Evolutionary conservation across 2,888 invertebrate species (phyloP).

Genomic region (Lampropteryx suffumata): DNA sequence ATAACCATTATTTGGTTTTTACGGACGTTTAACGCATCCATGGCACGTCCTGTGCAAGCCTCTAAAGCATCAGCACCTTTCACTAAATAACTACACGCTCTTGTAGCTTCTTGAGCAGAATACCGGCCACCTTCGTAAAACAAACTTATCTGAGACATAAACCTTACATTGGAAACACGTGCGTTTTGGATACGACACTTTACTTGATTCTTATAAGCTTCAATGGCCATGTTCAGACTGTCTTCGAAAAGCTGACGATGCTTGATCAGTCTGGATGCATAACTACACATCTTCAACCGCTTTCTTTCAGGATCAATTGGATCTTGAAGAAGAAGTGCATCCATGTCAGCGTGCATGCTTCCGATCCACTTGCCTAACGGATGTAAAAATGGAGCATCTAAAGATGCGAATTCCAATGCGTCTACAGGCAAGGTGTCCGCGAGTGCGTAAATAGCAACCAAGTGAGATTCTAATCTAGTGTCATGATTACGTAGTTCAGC

Average conservation of each 20-base stretch:
- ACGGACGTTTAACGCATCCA: constrained; percentile 52
- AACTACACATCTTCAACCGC: constrained; percentile 63
- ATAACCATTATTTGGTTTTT: constrained; percentile 46
- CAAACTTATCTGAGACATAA: constrained; percentile 54
- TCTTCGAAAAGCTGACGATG: constrained; percentile 55
- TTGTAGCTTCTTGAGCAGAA: constrained; percentile 55
- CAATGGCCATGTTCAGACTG: constrained; percentile 50
- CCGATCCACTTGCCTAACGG: constrained; percentile 55
- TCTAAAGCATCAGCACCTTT: constrained; percentile 60
- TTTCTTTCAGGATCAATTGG: constrained; percentile 49
- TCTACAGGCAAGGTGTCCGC: constrained; percentile 49
- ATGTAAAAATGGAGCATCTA: constrained; percentile 56
- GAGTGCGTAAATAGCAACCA: constrained; percentile 54
- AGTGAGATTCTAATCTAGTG: constrained; percentile 55
- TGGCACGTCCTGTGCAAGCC: constrained; percentile 39
- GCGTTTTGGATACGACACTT: constrained; percentile 58
- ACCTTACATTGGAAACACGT: constrained; percentile 63
- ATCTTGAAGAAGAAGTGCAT: constrained; percentile 41
- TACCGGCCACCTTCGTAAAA: constrained; percentile 62
- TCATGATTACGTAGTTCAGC: constrained; percentile 60
- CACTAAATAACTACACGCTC: constrained; percentile 43
- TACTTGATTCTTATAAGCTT: constrained; percentile 44
- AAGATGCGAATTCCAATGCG: constrained; percentile 46
- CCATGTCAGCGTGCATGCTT: constrained; percentile 46
- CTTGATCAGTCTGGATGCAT: constrained; percentile 53